These are phyloP conservation scores for Lota lota DNA, from an alignment of 2,113 vertebrate genomes.

Conservation along the genomic window DNA sequence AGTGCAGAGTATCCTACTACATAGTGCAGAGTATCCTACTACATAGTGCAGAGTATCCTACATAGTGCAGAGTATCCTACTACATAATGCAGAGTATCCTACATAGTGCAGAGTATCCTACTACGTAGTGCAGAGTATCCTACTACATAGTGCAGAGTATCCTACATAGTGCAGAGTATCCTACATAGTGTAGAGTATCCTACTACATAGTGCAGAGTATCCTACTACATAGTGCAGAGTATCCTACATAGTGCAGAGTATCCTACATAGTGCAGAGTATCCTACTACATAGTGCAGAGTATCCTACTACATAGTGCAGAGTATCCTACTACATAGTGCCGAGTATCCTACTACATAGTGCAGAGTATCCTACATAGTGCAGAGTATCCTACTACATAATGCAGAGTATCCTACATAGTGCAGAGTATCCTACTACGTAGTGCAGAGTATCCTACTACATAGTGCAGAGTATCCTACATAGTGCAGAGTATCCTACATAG, in stretches of 20 bases:
- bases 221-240: slow-evolving; percentile 66
- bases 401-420: too few relatives aligned
- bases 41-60: slow-evolving; percentile 51
- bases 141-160: slow-evolving; percentile 62
- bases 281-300: slow-evolving; percentile 66
- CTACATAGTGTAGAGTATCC: slow-evolving; percentile 62
- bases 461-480: too few relatives aligned
- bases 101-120: slow-evolving; percentile 51
- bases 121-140: slow-evolving; percentile 49
- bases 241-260: slow-evolving; percentile 61
- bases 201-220: slow-evolving; percentile 62
- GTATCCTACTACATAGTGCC: too few relatives aligned
- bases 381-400: slow-evolving; percentile 72
- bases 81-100: too few relatives aligned
- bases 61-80: slow-evolving; percentile 69
- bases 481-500: not conserved
- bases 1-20: slow-evolving; percentile 63
- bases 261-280: slow-evolving; percentile 61
- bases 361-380: slow-evolving; percentile 61
- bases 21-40: slow-evolving; percentile 63
- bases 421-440: slow-evolving; percentile 60
- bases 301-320: slow-evolving; percentile 67
- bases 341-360: too few relatives aligned
- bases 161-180: slow-evolving; percentile 65
- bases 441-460: not conserved